phyloP scores from a whole-genome alignment of 2,113 vertebrate genomes.

The Machaerirhynchus nigripectus region DNA sequence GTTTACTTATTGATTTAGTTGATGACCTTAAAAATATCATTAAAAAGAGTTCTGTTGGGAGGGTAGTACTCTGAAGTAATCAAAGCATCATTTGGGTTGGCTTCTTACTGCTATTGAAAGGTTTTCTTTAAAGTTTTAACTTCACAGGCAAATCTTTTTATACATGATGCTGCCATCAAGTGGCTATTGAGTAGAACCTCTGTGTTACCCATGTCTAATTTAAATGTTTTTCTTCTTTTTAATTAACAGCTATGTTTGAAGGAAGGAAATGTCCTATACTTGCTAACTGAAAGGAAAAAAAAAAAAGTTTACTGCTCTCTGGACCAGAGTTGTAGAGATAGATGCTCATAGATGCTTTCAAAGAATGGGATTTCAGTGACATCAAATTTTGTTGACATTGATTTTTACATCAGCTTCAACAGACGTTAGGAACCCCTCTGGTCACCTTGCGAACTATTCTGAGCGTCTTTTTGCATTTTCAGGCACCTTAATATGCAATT shows the following conservation, averaged over 20 bases:
- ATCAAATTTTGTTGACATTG: not conserved
- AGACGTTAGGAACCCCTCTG: not conserved
- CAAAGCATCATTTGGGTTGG: not conserved
- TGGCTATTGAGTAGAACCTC: conserved; percentile 20
- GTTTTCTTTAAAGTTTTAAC: not conserved
- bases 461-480: not conserved
- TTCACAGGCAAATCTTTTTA: not conserved
- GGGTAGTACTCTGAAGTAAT: not conserved
- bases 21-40: conserved; percentile 30
- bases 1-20: conserved; percentile 2
- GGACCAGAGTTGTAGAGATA: not conserved
- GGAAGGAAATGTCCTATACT: not conserved
- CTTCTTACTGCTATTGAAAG: not conserved
- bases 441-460: not conserved
- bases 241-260: not conserved
- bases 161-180: conserved; percentile 41
- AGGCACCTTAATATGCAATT: not conserved
- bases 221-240: not conserved
- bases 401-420: not conserved
- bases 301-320: not conserved
- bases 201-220: not conserved
- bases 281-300: not conserved
- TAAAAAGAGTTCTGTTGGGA: not conserved
- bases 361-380: not conserved
- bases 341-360: not conserved